Evolutionary conservation across 1,140 invertebrate species (phyloP), one percentile per base, ranked within the genome.

Genomic region (Littorina saxatilis): DNA sequence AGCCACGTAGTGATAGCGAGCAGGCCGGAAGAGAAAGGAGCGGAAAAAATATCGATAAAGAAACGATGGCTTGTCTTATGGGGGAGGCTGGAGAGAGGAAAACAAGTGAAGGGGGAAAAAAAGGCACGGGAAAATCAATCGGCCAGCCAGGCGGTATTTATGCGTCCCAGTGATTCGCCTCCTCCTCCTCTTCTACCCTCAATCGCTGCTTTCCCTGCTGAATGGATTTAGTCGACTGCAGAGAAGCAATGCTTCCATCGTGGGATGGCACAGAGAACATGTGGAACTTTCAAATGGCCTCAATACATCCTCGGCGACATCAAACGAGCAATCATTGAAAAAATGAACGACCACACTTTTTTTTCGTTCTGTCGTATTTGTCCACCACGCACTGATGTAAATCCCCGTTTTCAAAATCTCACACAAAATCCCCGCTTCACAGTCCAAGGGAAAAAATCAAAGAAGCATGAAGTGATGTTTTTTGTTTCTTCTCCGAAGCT

Each of bases 31-130:
- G 58, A 61, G 58, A 29, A 23, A 23, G 58, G 58, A 61, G 58
- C 58, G 58, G n/a, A 61, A 61, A 61, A 61, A 61, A 29, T 61
- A 61, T 61, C 58, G 58, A 61, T 61, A 61, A 61, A 61, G 58
- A 61, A 61, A 61, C 58, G 58, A 61, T 23, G 58, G 58, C 58
- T 61, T 61, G 58, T 61, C 58, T 61, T 61, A 61, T 61, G 27
- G 20, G 58, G 58, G 23, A 29, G 20, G 58, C 58, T 23, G 58
- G 7, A 61, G 27, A 61, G 58, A 61, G 58, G 20, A 29, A 61
- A 61, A 29, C 58, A 23, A 61, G 58, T 61, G 58, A 61, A 61
- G 58, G 58, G 43, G 17, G 43, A 47, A 47, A 61, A 61, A 61
- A 61, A 23, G 58, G 7, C 7, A 61, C 7, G 27, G 27, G 58